These are phyloP conservation scores for Oryzias woworae DNA, from an alignment of 2,113 vertebrate species.

Conservation along the genomic window DNA sequence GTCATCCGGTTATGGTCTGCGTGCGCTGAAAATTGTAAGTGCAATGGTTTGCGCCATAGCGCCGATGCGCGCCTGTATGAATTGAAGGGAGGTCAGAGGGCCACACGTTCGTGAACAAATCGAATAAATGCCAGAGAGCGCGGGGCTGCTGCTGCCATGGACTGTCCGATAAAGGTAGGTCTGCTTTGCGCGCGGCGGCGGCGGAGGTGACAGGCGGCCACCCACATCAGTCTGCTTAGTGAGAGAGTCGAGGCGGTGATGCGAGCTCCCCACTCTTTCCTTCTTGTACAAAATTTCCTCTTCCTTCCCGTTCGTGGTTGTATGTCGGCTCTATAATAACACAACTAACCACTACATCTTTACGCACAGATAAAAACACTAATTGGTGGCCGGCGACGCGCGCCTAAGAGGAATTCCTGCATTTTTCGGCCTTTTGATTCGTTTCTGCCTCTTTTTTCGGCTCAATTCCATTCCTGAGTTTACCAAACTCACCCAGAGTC, in stretches of 20 bases:
- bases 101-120: slow-evolving; percentile 28
- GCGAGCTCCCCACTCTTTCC: slow-evolving; percentile 87
- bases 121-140: slow-evolving; percentile 70
- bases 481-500: no score
- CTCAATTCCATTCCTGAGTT: no score
- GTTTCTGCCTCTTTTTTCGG: slow-evolving; percentile 1
- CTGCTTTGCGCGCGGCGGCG: slow-evolving; percentile 32
- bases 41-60: slow-evolving; percentile 79
- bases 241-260: slow-evolving; percentile 80
- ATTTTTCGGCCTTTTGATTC: slow-evolving; percentile 22
- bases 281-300: slow-evolving; percentile 90
- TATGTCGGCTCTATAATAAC: slow-evolving; percentile 88
- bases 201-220: slow-evolving; percentile 63
- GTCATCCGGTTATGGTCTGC: slow-evolving; percentile 82
- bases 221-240: slow-evolving; percentile 69
- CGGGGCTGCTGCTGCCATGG: slow-evolving; percentile 76
- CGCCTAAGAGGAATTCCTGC: slow-evolving; percentile 30
- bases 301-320: slow-evolving; percentile 91
- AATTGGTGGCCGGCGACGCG: slow-evolving; percentile 59
- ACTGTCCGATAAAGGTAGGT: slow-evolving; percentile 86
- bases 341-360: slow-evolving; percentile 83
- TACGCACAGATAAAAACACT: slow-evolving; percentile 72
- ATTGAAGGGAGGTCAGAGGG: slow-evolving; percentile 56
- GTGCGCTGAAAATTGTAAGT: slow-evolving; percentile 69
- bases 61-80: slow-evolving; percentile 70